Evolutionary conservation across 2,113 vertebrate genomes (phyloP).

Genomic region (Pelobates fuscus): DNA sequence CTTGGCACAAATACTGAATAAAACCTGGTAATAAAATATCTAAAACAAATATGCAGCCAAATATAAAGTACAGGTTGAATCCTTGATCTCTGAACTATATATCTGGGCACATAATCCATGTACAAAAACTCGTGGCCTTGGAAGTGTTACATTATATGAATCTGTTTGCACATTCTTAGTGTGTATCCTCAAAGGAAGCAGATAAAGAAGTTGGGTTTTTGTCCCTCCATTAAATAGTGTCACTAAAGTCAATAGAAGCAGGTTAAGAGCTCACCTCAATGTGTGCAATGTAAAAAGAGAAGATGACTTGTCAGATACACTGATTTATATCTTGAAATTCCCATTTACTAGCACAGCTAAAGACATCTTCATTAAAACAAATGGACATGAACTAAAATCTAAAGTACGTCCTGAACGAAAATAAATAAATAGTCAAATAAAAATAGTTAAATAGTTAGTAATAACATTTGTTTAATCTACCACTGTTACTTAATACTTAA

Average conservation of each 20-base stretch:
- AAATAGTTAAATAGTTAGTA: too few relatives aligned
- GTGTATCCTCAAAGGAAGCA: constrained; percentile 13
- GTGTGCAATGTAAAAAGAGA: constrained; percentile 2
- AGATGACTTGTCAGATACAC: constrained; percentile 19
- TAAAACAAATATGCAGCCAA: too few relatives aligned
- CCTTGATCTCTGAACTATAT: not conserved
- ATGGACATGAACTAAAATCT: not conserved
- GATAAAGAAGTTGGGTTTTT: not conserved
- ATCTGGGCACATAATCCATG: not conserved
- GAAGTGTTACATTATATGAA: not conserved
- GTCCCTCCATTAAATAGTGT: not conserved
- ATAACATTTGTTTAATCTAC: too few relatives aligned
- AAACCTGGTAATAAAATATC: too few relatives aligned
- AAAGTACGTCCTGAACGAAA: too few relatives aligned
- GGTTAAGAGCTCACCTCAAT: constrained; percentile 6
- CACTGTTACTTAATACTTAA: too few relatives aligned
- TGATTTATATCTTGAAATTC: constrained; percentile 22
- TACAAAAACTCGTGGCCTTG: not conserved
- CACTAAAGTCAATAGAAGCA: constrained; percentile 19
- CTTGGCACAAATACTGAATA: too few relatives aligned
- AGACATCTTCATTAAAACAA: constrained; percentile 18
- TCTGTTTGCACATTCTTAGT: constrained; percentile 17
- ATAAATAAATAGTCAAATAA: too few relatives aligned
- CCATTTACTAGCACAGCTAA: not conserved
- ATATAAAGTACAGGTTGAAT: not conserved